Base-by-base conservation (phyloP, 2,113 vertebrate species). In the Phainopepla nitens region DNA sequence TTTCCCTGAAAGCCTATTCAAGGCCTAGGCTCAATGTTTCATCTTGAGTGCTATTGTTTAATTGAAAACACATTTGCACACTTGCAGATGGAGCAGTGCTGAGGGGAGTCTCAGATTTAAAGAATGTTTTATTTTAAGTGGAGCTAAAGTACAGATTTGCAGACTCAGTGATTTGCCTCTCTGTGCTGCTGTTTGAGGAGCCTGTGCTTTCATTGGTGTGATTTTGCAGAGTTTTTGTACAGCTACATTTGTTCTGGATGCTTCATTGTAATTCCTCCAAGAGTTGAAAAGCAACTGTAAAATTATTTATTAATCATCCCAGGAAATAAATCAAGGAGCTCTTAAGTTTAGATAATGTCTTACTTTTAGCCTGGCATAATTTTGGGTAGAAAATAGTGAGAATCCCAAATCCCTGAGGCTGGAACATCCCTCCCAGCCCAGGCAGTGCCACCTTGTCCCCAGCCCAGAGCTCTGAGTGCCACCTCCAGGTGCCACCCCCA, bases 1-100 rank as follows among this genome's bases (percentile, higher is more conserved):
- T 94, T 92, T 54, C 65, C 62, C 70, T 95, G 80, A 92, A 94
- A 95, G 62, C 62, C 85, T 89, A 51, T 82, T 92, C 87, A 90
- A 49, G 75, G 47, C 54, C 73, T 73, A 39, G 60, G 49, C 89
- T 54, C 71, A 66, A 4, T 92, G 50, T 49, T 91, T 94, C 88
- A 49, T 92, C 61, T 83, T 58, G 62, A 96, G 57, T 58, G 36
- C 82, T n/a, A 5, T 91, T 94, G 85, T 96, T 68, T 89, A 86
- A 91, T 29, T 90, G 89, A 64, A 94, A 92, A 89, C 73, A 85
- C 51, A 61, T 78, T 94, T 82, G 44, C 79, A 75, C 27, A 36
- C 87, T 69, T 20, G 23, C 53, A 93, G n/a, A 79, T 88, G 39
- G 66, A 75, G 27, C 47, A 6, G 35, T 36, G 50, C 84, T 93